phyloP scores from a whole-genome alignment of 2,797 vertebrate species.

The Scomberomorus guttatus region DNA sequence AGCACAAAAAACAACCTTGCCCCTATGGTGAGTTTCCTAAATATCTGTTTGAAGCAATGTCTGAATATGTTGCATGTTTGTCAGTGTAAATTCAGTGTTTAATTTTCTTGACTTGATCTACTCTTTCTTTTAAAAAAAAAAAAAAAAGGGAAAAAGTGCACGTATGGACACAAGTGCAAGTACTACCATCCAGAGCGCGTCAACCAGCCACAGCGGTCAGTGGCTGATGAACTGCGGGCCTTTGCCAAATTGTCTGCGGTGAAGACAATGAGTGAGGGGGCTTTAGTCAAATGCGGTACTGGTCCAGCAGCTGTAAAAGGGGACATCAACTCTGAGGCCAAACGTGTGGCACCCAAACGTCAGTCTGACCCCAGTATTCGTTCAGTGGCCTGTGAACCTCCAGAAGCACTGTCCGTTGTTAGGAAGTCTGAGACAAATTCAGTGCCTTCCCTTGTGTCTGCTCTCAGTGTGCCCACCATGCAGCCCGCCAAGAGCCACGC shows the following conservation, averaged over 20 bases:
- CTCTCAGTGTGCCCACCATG: conserved; percentile 97
- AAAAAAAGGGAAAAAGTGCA: conserved; percentile 98
- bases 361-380: conserved; percentile 99
- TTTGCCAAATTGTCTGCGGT: conserved; percentile 98
- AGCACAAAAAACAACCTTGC: conserved; percentile 99
- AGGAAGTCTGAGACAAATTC: conserved; percentile 96
- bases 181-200: conserved; percentile 99
- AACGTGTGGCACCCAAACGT: conserved; percentile 95
- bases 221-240: conserved; percentile 98
- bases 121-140: conserved; percentile 61
- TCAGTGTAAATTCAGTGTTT: neutral
- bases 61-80: neutral
- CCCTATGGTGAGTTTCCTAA: conserved; percentile 93
- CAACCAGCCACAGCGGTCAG: conserved; percentile 96
- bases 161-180: conserved; percentile 99
- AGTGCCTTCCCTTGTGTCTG: conserved; percentile 97
- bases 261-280: conserved; percentile 98
- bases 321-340: conserved; percentile 91
- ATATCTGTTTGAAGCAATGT: conserved; percentile 16
- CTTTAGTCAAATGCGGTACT: conserved; percentile 91
- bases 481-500: conserved; percentile 96
- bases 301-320: conserved; percentile 86
- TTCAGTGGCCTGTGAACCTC: conserved; percentile 93
- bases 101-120: conserved; percentile 17
- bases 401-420: conserved; percentile 90